Evolutionary conservation across 2,888 invertebrate species (phyloP).

Genomic region (Apamea anceps): DNA sequence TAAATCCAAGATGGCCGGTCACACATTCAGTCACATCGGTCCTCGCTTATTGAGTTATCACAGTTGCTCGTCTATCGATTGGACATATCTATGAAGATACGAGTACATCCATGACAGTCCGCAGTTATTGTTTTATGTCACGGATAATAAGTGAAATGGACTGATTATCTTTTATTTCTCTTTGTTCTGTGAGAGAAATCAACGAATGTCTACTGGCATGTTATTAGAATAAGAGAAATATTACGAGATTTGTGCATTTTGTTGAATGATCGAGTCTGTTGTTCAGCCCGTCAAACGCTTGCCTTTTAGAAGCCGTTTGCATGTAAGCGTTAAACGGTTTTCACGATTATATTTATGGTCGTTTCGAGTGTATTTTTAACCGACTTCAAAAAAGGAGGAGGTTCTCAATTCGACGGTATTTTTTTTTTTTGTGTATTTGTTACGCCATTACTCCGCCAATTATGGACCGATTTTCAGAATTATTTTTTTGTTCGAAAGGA

Average conservation of each 20-base stretch:
- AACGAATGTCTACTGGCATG: not conserved
- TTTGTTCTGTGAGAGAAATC: conserved; percentile 38
- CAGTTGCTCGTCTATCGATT: conserved; percentile 67
- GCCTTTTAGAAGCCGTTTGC: not conserved
- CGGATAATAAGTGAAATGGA: conserved; percentile 59
- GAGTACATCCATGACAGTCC: conserved; percentile 41
- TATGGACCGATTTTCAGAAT: too few species aligned
- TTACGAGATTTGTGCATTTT: not conserved
- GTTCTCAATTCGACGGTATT: too few species aligned
- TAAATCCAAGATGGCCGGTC: conserved; percentile 71
- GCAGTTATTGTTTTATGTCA: conserved; percentile 62
- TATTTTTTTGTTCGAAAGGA: too few species aligned
- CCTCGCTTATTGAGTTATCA: conserved; percentile 76
- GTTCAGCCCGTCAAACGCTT: not conserved
- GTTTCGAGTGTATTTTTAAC: not conserved
- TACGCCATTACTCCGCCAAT: too few species aligned
- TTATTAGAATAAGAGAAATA: not conserved
- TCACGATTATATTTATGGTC: not conserved
- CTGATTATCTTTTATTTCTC: conserved; percentile 52
- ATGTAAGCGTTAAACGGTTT: not conserved
- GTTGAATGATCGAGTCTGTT: not conserved
- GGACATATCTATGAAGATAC: conserved; percentile 55
- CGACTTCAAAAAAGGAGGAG: too few species aligned
- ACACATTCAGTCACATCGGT: conserved; percentile 64
- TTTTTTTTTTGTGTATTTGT: too few species aligned